Conservation (phyloP, 1,140 invertebrate species). For the Magallana ariakensis region DNA sequence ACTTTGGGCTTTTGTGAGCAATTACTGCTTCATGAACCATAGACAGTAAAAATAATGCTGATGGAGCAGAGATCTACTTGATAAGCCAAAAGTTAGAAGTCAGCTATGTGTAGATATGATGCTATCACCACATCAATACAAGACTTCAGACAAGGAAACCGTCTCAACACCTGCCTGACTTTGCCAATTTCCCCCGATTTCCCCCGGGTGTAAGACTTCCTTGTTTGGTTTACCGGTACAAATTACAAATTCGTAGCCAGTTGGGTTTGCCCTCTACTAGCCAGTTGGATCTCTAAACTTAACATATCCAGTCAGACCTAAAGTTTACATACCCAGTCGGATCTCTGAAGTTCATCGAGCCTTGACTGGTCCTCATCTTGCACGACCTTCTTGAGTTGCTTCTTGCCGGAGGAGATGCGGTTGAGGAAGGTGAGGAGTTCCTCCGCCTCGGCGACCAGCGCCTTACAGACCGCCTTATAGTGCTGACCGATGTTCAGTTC, state of each 20-base stretch:
- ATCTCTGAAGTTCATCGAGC: constrained; percentile 89
- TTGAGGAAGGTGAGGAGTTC: constrained; percentile 94
- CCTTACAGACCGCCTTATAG: constrained; percentile 94
- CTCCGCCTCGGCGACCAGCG: constrained; percentile 92
- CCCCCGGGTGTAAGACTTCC: too few species aligned
- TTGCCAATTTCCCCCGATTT: too few species aligned
- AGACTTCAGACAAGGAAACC: too few species aligned
- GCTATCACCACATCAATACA: too few species aligned
- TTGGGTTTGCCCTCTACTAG: too few species aligned
- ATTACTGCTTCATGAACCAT: constrained; percentile 3
- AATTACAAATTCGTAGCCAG: too few species aligned
- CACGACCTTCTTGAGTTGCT: constrained; percentile 62
- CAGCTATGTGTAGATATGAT: too few species aligned
- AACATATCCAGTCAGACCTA: too few species aligned
- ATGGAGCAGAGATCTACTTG: neutral
- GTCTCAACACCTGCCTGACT: too few species aligned
- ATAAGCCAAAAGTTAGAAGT: neutral
- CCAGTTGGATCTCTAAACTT: too few species aligned
- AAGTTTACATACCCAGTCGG: constrained; percentile 88
- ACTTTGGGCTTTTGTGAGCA: neutral
- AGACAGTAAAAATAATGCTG: neutral
- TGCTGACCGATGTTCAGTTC: constrained; percentile 86
- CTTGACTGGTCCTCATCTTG: constrained; percentile 75
- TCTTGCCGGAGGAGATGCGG: constrained; percentile 83
- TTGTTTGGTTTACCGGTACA: too few species aligned